Base-by-base conservation (phyloP, 2,113 vertebrate genomes). In the Aythya baeri region DNA sequence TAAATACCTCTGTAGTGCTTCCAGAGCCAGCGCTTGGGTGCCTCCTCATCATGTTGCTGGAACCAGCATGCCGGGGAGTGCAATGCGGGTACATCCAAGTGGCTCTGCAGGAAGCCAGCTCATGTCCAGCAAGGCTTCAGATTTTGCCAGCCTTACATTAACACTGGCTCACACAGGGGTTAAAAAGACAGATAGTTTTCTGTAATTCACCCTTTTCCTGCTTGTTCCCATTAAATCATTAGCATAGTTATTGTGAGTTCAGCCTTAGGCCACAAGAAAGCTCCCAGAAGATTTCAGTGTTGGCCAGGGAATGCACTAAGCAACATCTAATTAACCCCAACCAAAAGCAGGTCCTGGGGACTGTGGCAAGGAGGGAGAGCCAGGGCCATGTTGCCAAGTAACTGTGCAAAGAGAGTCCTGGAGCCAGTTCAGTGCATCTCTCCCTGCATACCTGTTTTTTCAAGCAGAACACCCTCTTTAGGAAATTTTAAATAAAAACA, bases 251-350 rank as follows among this genome's bases (percentile, higher is more conserved):
- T 93, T 93, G 91, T 94, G 91, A 96, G 94, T 91, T 95, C 93
- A 95, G 94, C 94, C 95, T 94, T 77, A 91, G 95, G 93, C 94
- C 93, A 93, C 82, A 66, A 71, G 89, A 80, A 91, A 93, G 59
- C 84, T 96, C 94, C 96, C 95, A 92, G 91, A 96, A 94, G 96
- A 89, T 52, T 95, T 89, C 13, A 89, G 74, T n/a, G 5, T 89
- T 91, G 83, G 95, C 82, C 78, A 74, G 95, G 93, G 95, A 95
- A 89, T 74, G 87, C 89, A 59, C 93, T 63, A 86, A 96, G 94
- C 78, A 95, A 94, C 96, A 94, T 89, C 96, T 94, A 96, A 97
- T 97, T 97, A 97, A 97, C 96, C 96, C 87, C 93, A 80, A 83
- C 91, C 94, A 92, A 89, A 91, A 89, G 84, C 94, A 93, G 87